Evolutionary conservation across 2,888 invertebrate species (phyloP).

Genomic region (Argynnis bischoffii): DNA sequence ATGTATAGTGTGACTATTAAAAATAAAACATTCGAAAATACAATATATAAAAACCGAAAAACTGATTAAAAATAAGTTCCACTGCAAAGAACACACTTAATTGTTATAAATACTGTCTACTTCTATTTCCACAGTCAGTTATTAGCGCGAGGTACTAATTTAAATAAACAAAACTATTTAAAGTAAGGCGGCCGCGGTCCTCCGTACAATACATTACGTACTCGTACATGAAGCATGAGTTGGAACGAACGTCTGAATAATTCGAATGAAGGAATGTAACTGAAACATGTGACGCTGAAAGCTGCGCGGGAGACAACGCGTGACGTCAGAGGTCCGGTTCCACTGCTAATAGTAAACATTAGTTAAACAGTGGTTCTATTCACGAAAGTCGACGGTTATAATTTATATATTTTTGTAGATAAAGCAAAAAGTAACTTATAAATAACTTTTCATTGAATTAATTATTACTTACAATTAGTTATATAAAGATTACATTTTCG

Average conservation of each 20-base stretch:
- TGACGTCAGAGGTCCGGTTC: slow-evolving; percentile 37
- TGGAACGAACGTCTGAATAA: slow-evolving; percentile 37
- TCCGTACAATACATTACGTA: not conserved
- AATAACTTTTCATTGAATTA: no score
- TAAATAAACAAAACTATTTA: not conserved
- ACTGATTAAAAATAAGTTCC: not conserved
- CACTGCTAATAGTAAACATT: slow-evolving; percentile 35
- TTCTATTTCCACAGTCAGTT: slow-evolving; percentile 11
- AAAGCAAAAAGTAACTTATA: no score
- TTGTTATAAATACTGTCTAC: slow-evolving; percentile 2
- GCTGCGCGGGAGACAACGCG: slow-evolving; percentile 49
- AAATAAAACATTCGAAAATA: no score
- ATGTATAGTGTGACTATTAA: no score
- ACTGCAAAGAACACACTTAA: not conserved
- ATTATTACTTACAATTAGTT: no score
- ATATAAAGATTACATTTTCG: no score
- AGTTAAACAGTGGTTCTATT: not conserved
- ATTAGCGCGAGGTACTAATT: not conserved
- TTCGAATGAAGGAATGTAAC: slow-evolving; percentile 47
- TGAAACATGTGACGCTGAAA: slow-evolving; percentile 53
- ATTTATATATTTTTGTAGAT: not conserved
- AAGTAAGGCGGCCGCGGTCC: not conserved
- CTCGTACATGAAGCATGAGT: slow-evolving; percentile 30
- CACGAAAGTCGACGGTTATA: not conserved
- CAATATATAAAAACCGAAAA: no score